A percentile compares a stretch with the other conserved stretches of the same genome.
Evolutionary conservation across 2,888 invertebrate species (phyloP).

Genomic region (Thereva unica): DNA sequence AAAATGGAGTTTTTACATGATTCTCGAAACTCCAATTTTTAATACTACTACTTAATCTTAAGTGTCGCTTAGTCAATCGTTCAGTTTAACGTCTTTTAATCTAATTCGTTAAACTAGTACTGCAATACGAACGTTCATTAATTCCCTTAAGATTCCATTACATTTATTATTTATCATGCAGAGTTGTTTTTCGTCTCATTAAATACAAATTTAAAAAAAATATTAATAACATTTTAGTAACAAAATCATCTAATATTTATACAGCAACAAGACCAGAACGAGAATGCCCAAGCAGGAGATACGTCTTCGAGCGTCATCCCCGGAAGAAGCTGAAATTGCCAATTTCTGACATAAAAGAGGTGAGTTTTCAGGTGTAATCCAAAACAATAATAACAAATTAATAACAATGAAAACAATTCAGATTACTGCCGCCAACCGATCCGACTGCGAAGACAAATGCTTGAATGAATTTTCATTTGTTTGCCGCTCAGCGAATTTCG

Average conservation of each 20-base stretch:
- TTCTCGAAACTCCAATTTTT: too few relatives aligned
- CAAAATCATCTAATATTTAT: slow-evolving; percentile 16
- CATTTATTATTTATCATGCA: not conserved
- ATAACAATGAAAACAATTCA: slow-evolving; percentile 37
- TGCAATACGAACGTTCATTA: too few relatives aligned
- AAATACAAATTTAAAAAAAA: too few relatives aligned
- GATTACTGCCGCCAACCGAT: slow-evolving; percentile 77
- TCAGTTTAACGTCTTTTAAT: too few relatives aligned
- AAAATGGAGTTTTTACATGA: too few relatives aligned
- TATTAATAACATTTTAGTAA: too few relatives aligned
- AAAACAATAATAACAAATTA: not conserved
- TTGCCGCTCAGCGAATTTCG: slow-evolving; percentile 85
- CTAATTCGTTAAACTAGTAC: too few relatives aligned
- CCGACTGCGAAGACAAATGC: slow-evolving; percentile 89
- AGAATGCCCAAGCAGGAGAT: slow-evolving; percentile 85
- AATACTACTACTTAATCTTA: too few relatives aligned
- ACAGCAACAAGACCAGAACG: slow-evolving; percentile 82
- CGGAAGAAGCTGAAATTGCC: slow-evolving; percentile 81
- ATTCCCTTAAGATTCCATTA: too few relatives aligned
- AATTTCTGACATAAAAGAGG: slow-evolving; percentile 80
- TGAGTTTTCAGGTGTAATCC: slow-evolving; percentile 50
- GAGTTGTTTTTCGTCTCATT: not conserved
- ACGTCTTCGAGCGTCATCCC: slow-evolving; percentile 86
- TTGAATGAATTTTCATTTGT: slow-evolving; percentile 86
- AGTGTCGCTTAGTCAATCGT: too few relatives aligned